Evolutionary conservation across 1,140 invertebrate genomes (phyloP).

Genomic region (Megathymus violae): DNA sequence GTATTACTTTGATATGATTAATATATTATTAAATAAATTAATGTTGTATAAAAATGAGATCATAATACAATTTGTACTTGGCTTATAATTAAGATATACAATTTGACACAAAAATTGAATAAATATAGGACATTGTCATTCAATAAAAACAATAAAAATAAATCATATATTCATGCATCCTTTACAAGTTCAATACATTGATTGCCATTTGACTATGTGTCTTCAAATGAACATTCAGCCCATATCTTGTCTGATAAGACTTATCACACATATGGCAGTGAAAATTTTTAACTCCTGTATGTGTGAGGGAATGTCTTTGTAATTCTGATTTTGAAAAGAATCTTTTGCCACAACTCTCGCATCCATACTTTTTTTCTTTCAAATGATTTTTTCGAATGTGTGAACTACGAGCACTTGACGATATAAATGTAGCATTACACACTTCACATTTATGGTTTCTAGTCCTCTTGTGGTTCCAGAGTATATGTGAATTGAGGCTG

Average conservation of each 20-base stretch:
- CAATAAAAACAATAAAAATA: too few relatives aligned
- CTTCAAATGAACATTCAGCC: conserved; percentile 78
- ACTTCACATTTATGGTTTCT: conserved; percentile 76
- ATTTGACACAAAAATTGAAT: conserved; percentile 1
- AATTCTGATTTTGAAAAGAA: conserved; percentile 78
- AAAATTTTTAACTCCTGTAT: conserved; percentile 78
- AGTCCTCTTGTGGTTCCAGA: conserved; percentile 79
- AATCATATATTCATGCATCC: too few relatives aligned
- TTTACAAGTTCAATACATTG: conserved; percentile 38
- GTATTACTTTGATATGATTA: background rate
- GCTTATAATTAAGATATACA: conserved; percentile 13
- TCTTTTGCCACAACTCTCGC: conserved; percentile 73
- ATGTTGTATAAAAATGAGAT: conserved; percentile 33
- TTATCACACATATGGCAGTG: conserved; percentile 80
- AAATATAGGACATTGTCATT: too few relatives aligned
- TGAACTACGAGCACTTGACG: conserved; percentile 35
- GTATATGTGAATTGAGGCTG: conserved; percentile 75
- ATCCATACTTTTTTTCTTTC: conserved; percentile 78
- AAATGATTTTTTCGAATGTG: conserved; percentile 72
- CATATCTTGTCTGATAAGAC: conserved; percentile 79
- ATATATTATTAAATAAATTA: conserved; percentile 16
- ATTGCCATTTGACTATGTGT: conserved; percentile 57
- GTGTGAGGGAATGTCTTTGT: conserved; percentile 73
- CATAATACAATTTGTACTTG: conserved; percentile 38
- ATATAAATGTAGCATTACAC: conserved; percentile 77